Percentiles rank a stretch among this genome's conserved stretches.
Evolutionary conservation across 1,140 invertebrate genomes (phyloP).

Genomic region (Coelopa frigida): DNA sequence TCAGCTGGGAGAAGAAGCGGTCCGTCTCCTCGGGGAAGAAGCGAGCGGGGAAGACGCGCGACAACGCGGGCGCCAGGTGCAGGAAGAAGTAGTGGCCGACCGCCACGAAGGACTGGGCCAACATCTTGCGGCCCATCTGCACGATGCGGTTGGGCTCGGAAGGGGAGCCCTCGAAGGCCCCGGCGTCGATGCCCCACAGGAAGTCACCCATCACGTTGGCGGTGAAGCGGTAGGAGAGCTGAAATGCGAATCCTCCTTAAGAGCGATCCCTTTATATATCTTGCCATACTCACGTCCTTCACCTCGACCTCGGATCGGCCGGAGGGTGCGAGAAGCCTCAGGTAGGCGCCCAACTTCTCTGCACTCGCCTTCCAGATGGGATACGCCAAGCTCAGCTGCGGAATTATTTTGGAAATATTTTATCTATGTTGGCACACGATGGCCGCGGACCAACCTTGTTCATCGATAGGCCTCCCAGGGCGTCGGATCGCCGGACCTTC

Average conservation of each 20-base stretch:
- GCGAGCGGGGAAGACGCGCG: slow-evolving; percentile 19
- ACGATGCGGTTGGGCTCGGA: slow-evolving; percentile 21
- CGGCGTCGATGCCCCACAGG: slow-evolving; percentile 47
- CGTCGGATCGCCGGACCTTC: slow-evolving; percentile 48
- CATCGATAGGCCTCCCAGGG: slow-evolving; percentile 49
- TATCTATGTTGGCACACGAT: background rate
- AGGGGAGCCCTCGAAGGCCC: slow-evolving; percentile 22
- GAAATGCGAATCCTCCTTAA: background rate
- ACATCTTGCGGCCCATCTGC: slow-evolving; percentile 24
- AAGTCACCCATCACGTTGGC: slow-evolving; percentile 47
- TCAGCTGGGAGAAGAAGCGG: slow-evolving; percentile 37
- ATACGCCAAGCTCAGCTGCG: slow-evolving; percentile 22
- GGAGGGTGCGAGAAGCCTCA: background rate
- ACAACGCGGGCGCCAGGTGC: slow-evolving; percentile 20
- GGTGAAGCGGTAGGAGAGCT: slow-evolving; percentile 44
- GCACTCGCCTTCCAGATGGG: slow-evolving; percentile 32
- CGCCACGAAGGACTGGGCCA: slow-evolving; percentile 24
- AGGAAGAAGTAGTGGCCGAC: slow-evolving; percentile 24
- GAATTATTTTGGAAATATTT: background rate
- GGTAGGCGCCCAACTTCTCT: slow-evolving; percentile 13
- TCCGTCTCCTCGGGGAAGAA: slow-evolving; percentile 29
- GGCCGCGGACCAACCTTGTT: slow-evolving; percentile 25
- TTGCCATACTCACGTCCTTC: slow-evolving; percentile 28
- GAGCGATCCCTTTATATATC: too few species aligned
- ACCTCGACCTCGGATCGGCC: slow-evolving; percentile 18